These are phyloP conservation scores for Sprattus sprattus DNA, from an alignment of 2,113 vertebrate species.

Conservation along the genomic window DNA sequence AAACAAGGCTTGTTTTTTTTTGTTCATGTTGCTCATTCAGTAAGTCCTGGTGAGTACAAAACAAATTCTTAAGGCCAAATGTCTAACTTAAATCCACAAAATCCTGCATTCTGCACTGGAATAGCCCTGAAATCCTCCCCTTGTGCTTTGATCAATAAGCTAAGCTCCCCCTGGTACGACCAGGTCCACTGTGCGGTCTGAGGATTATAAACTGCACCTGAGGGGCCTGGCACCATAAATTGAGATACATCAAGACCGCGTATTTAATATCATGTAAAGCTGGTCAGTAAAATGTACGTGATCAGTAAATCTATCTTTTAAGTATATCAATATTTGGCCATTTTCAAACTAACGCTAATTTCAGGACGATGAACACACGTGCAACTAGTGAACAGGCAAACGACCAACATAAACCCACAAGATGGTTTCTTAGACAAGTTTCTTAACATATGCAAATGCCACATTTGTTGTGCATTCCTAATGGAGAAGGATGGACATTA, in stretches of 20 bases:
- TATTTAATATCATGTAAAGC: not conserved
- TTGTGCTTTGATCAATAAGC: slow-evolving; percentile 10
- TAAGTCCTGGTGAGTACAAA: slow-evolving; percentile 2
- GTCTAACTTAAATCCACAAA: slow-evolving; percentile 4
- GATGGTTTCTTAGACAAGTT: no score
- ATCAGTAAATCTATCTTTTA: no score
- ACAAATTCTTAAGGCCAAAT: not conserved
- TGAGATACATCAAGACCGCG: not conserved
- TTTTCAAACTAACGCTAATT: not conserved
- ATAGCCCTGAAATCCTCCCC: not conserved
- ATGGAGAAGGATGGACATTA: not conserved
- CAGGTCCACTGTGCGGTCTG: not conserved
- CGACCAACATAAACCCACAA: no score
- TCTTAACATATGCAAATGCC: not conserved
- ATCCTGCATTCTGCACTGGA: slow-evolving; percentile 5
- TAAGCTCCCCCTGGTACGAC: slow-evolving; percentile 2
- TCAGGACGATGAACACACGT: not conserved
- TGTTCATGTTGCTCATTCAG: not conserved
- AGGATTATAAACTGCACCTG: not conserved
- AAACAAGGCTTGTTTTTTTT: not conserved
- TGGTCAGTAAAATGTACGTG: not conserved
- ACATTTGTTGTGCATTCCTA: not conserved
- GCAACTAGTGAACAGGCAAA: not conserved
- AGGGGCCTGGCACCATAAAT: slow-evolving; percentile 8
- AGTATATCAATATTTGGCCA: not conserved